A percentile compares a stretch with the other conserved stretches of the same genome.
These are phyloP conservation scores for Dallia pectoralis DNA, from an alignment of 2,797 vertebrate species.

Conservation along the genomic window DNA sequence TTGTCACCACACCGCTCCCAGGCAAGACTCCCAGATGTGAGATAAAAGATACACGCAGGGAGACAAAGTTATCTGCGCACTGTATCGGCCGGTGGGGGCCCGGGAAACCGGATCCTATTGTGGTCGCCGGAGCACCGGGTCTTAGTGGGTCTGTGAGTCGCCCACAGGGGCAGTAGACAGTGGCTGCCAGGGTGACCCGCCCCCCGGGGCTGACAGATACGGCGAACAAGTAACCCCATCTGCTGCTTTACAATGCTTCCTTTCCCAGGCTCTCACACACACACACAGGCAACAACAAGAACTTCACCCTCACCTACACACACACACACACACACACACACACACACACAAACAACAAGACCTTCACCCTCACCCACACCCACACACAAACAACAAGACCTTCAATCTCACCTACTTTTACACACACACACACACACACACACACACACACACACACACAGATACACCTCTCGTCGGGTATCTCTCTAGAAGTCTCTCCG, in stretches of 20 bases:
- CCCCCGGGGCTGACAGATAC: conserved; percentile 46
- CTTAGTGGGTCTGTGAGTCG: conserved; percentile 32
- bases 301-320: no score
- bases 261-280: conserved; percentile 50
- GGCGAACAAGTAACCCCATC: conserved; percentile 51
- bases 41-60: conserved; percentile 63
- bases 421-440: conserved; percentile 1
- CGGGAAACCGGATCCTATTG: conserved; percentile 56
- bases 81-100: conserved; percentile 47
- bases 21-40: conserved; percentile 59
- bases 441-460: conserved; percentile 5
- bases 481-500: conserved; percentile 16
- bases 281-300: background rate
- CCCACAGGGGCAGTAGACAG: conserved; percentile 52
- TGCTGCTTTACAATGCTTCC: conserved; percentile 20
- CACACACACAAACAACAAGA: background rate
- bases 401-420: background rate
- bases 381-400: background rate
- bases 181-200: conserved; percentile 31
- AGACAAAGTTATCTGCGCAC: conserved; percentile 62
- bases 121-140: conserved; percentile 33
- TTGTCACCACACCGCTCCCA: conserved; percentile 56
- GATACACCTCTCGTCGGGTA: conserved; percentile 18
- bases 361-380: background rate
- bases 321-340: background rate